Base-by-base conservation (phyloP, 2,888 invertebrate genomes). In the Hirtodrosophila trivittata region DNA sequence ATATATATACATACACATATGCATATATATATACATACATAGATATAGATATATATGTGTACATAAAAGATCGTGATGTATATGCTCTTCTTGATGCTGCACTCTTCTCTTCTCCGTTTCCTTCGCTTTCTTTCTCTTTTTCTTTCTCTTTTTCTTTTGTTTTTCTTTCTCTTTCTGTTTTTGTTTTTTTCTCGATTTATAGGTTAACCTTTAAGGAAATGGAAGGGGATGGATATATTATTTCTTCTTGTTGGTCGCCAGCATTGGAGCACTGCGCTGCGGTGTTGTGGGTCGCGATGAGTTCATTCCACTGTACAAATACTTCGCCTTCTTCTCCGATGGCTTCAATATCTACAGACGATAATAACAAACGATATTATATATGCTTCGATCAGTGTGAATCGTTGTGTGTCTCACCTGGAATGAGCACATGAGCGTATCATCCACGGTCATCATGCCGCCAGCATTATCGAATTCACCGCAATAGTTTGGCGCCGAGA, bases 391-490 rank as follows among this genome's bases (percentile, higher is more conserved):
- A n/a, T n/a, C n/a, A n/a, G n/a, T n/a, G n/a, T n/a, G n/a, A n/a
- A n/a, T n/a, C n/a, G n/a, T n/a, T n/a, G n/a, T n/a, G n/a, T n/a
- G n/a, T n/a, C n/a, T n/a, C n/a, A 98, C 98, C 96, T 99, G 99
- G 93, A 99, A 99, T 81, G 98, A 98, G 93, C 99, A 99, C 98
- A 99, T 98, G 49, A 99, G 93, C 65, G 98, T 97, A 91, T 99
- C 98, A 91, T 99, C 99, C 26, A 99, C 99, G 66, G 97, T 97
- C 99, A 99, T 99, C 98, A 99, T 99, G 66, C 98, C 99, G 54
- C 99, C 99, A 47, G 99, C 98, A 90, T 99, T 99, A 91, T 98
- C 98, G 89, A 98, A 98, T 91, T 98, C 97, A n/a, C 98, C 97
- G 90, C 97, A 98, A 90, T 97, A 97, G 91, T 98, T 98, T 21